phyloP scores from a whole-genome alignment of 2,888 invertebrate species.

The Orchesella flavescens region DNA sequence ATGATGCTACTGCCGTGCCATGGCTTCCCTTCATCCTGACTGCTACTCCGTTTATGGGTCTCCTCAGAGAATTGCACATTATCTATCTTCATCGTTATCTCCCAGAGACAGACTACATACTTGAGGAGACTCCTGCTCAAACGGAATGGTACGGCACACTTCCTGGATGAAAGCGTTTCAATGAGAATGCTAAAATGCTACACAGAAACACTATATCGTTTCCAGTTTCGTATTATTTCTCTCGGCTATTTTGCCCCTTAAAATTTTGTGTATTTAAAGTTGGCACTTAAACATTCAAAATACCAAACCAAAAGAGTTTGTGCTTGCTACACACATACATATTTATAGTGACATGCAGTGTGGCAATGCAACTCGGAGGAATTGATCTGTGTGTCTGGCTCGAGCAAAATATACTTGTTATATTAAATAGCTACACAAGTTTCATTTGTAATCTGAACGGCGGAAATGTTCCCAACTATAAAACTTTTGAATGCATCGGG shows the following conservation, averaged over 20 bases:
- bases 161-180: background rate
- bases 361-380: background rate
- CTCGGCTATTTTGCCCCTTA: background rate
- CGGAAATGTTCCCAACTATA: background rate
- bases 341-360: conserved; percentile 3
- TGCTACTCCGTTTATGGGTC: conserved; percentile 20
- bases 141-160: background rate
- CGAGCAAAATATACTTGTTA: background rate
- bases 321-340: too few species aligned
- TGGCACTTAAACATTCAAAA: background rate
- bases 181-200: background rate
- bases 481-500: too few species aligned
- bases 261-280: background rate
- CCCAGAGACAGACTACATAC: conserved; percentile 11
- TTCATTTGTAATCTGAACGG: conserved; percentile 1
- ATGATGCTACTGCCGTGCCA: background rate
- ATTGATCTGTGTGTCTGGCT: background rate
- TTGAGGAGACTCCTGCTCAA: background rate
- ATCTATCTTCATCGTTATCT: conserved; percentile 55
- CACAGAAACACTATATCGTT: background rate
- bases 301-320: too few species aligned
- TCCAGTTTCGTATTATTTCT: background rate
- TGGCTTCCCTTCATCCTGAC: background rate
- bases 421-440: conserved; percentile 2
- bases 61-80: conserved; percentile 54